Evolutionary conservation across 2,113 vertebrate genomes (phyloP).

Genomic region (Oryzias javanicus): DNA sequence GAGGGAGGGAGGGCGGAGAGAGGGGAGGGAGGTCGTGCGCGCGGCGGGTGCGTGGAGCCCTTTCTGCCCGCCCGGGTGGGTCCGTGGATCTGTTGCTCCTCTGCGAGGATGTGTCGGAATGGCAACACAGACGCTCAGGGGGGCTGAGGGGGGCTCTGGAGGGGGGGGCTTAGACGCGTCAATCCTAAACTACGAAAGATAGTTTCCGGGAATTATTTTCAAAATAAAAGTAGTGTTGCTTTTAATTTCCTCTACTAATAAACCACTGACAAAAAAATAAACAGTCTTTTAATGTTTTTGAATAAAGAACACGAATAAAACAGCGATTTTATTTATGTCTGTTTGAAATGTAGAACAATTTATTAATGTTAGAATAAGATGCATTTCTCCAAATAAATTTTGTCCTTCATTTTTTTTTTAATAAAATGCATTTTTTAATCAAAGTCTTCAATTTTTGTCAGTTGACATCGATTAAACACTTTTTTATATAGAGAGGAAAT

Average conservation of each 20-base stretch:
- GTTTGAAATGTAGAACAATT: no score
- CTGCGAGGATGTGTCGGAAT: slow-evolving; percentile 73
- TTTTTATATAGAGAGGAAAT: no score
- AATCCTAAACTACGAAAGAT: background rate
- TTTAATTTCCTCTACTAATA: background rate
- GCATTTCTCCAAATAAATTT: no score
- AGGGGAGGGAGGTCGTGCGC: background rate
- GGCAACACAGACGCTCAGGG: slow-evolving; percentile 49
- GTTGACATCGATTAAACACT: no score
- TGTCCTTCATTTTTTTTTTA: no score
- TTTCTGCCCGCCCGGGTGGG: slow-evolving; percentile 25
- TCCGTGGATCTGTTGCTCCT: slow-evolving; percentile 74
- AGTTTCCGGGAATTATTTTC: slow-evolving; percentile 24
- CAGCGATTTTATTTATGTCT: no score
- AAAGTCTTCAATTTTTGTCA: no score
- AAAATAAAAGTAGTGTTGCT: slow-evolving; percentile 21
- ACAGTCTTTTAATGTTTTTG: background rate
- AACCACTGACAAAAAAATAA: background rate
- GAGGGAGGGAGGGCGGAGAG: background rate
- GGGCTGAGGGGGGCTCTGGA: slow-evolving; percentile 15
- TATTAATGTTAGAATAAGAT: no score
- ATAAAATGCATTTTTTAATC: no score
- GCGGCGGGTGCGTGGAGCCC: slow-evolving; percentile 24
- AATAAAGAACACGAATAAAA: background rate
- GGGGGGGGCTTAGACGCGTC: slow-evolving; percentile 11